These are phyloP conservation scores for Anodontia alba DNA, from an alignment of 2,888 invertebrate genomes.

Conservation along the genomic window DNA sequence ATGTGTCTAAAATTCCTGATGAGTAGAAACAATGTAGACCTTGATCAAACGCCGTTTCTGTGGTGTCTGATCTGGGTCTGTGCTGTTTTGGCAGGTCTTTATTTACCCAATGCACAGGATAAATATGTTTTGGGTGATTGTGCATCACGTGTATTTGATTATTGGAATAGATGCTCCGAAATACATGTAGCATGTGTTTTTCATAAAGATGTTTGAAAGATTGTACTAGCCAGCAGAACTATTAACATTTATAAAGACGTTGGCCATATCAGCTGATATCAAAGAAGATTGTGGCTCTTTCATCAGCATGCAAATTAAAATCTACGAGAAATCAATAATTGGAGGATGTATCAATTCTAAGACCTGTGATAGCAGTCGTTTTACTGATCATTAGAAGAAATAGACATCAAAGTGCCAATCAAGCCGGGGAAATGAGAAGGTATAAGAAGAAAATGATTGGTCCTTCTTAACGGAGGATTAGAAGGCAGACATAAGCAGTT, in stretches of 20 bases:
- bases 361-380: neutral
- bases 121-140: no score
- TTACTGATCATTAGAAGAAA: conserved; percentile 13
- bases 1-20: no score
- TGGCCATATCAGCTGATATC: conserved; percentile 5
- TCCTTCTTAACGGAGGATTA: neutral
- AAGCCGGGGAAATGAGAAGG: neutral
- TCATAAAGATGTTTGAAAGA: no score
- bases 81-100: no score
- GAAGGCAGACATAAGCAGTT: neutral
- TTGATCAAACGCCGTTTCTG: no score
- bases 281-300: conserved; percentile 6
- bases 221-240: conserved; percentile 5
- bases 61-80: no score
- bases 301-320: conserved; percentile 16
- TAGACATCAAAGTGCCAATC: conserved; percentile 6
- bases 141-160: no score
- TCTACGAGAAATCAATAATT: conserved; percentile 7
- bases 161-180: no score
- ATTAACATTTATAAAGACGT: conserved; percentile 12
- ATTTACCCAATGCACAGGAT: no score
- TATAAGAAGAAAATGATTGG: conserved; percentile 13
- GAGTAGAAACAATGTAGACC: no score
- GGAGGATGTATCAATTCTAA: neutral
- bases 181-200: no score